Conservation (phyloP, 2,113 vertebrate genomes). For the Dinomys branickii region DNA sequence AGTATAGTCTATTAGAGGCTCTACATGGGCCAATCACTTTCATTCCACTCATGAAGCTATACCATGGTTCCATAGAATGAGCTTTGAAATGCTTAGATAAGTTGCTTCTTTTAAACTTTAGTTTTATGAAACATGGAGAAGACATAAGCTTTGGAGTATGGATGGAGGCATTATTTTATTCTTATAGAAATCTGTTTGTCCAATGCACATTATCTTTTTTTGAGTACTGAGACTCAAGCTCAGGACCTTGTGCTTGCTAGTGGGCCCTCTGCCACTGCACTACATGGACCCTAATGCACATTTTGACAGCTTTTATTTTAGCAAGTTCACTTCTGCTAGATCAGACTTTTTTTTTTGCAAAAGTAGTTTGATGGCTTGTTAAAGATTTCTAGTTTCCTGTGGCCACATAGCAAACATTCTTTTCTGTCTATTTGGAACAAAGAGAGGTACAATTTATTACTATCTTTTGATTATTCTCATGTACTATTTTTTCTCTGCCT, state of each 20-base stretch:
- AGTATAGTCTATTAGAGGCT: slow-evolving; percentile 62
- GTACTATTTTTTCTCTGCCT: not conserved
- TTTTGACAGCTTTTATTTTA: slow-evolving; percentile 42
- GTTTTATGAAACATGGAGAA: slow-evolving; percentile 61
- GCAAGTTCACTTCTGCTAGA: not conserved
- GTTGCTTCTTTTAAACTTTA: slow-evolving; percentile 57
- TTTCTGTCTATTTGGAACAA: not conserved
- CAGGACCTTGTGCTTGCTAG: too few species aligned
- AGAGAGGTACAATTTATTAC: not conserved
- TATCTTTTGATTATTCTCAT: not conserved
- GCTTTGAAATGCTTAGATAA: slow-evolving; percentile 60
- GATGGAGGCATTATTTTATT: slow-evolving; percentile 32
- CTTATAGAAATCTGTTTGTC: not conserved
- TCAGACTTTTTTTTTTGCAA: not conserved
- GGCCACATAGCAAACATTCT: not conserved
- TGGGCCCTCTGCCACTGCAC: too few species aligned
- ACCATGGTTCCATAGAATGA: slow-evolving; percentile 2
- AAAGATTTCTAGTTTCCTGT: slow-evolving; percentile 30
- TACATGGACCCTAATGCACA: not conserved
- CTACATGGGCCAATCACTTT: slow-evolving; percentile 69
- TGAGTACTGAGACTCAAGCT: too few species aligned
- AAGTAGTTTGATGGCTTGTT: not conserved
- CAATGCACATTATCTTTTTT: not conserved
- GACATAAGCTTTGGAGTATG: not conserved
- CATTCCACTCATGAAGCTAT: slow-evolving; percentile 29